These are phyloP conservation scores for Tridacna crocea DNA, from an alignment of 2,888 invertebrate species.

Conservation along the genomic window DNA sequence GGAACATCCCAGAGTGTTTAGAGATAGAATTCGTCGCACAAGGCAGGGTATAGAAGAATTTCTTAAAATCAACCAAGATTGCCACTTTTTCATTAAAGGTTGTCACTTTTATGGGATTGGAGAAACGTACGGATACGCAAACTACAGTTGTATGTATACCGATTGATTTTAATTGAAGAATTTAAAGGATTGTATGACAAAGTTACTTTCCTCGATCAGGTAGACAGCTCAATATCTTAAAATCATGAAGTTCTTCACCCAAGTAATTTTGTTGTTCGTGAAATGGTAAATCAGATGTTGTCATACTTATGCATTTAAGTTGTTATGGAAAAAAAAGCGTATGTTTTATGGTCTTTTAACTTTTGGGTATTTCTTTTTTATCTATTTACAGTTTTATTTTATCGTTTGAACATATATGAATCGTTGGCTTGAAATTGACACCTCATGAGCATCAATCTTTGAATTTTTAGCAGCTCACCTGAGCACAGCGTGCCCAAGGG, in stretches of 20 bases:
- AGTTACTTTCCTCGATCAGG: background rate
- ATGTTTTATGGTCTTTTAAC: too few species aligned
- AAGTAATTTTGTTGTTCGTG: background rate
- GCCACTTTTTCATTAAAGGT: background rate
- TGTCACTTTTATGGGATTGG: background rate
- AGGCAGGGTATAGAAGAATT: background rate
- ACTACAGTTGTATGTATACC: background rate
- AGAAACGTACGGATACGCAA: background rate
- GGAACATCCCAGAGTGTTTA: background rate
- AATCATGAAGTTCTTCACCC: background rate
- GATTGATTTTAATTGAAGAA: background rate
- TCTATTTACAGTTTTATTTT: too few species aligned
- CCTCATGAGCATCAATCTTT: too few species aligned
- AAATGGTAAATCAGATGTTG: background rate
- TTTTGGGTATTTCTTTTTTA: too few species aligned
- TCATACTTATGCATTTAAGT: background rate
- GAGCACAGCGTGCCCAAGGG: too few species aligned
- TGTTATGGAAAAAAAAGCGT: too few species aligned
- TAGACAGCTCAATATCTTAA: background rate
- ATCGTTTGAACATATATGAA: too few species aligned
- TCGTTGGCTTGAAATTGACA: too few species aligned
- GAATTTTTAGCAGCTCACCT: too few species aligned
- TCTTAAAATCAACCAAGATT: background rate
- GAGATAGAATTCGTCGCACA: background rate
- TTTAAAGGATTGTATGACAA: conserved; percentile 1